Percentiles rank a stretch among this genome's conserved stretches.
These are phyloP conservation scores for Nixonia krombeini DNA, from an alignment of 1,140 invertebrate species.

Conservation along the genomic window DNA sequence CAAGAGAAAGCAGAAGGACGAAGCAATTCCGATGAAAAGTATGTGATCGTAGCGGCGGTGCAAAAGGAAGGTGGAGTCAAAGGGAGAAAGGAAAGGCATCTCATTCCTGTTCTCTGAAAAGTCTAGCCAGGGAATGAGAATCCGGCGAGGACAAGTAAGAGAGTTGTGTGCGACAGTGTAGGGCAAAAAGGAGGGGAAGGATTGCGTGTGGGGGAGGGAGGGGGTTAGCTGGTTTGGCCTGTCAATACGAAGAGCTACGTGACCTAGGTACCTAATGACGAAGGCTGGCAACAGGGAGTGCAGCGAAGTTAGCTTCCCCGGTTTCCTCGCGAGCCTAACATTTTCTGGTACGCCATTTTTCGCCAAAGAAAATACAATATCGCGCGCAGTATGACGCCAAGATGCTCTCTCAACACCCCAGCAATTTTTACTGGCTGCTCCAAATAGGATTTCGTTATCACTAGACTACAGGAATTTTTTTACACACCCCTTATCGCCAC, in stretches of 20 bases:
- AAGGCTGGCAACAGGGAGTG: conserved; percentile 28
- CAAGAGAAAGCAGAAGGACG: neutral
- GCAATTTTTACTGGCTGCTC: conserved; percentile 1
- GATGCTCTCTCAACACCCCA: neutral
- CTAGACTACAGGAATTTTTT: neutral
- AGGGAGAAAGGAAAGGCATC: neutral
- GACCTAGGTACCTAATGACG: conserved; percentile 65
- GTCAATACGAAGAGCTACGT: conserved; percentile 67
- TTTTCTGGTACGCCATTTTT: conserved; percentile 6
- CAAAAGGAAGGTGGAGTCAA: neutral
- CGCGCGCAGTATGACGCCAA: neutral
- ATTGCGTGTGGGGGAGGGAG: no score
- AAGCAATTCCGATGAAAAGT: neutral
- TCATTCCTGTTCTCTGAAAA: conserved; percentile 17
- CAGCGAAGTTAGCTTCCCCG: neutral
- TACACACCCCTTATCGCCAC: no score
- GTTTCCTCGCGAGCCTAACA: neutral
- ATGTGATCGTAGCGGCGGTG: neutral
- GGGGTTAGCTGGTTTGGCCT: conserved; percentile 57
- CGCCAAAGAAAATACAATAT: conserved; percentile 4
- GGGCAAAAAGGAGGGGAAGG: no score
- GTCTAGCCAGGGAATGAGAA: conserved; percentile 32
- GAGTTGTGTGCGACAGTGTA: no score
- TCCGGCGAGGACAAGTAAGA: conserved; percentile 9
- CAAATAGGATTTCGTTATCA: neutral